phyloP scores from a whole-genome alignment of 2,113 vertebrate genomes.

The Scytalopus superciliaris region DNA sequence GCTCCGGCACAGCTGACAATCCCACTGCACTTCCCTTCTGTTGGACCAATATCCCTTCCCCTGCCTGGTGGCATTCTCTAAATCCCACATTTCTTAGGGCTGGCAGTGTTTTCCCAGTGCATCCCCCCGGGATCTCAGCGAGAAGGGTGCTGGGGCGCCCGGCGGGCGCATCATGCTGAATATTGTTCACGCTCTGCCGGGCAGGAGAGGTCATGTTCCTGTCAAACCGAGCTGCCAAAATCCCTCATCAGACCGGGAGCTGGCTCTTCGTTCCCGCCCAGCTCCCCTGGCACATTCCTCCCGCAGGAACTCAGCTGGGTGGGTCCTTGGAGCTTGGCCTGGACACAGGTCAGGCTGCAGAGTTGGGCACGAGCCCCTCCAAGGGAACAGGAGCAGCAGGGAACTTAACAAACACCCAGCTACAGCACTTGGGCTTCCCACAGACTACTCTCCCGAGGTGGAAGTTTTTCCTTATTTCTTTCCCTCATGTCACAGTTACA shows the following conservation, averaged over 20 bases:
- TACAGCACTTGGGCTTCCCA: background rate
- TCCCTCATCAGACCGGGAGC: background rate
- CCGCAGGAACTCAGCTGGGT: background rate
- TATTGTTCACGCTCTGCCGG: accelerated
- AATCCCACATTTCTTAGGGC: background rate
- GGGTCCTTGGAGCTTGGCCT: background rate
- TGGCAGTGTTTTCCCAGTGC: accelerated
- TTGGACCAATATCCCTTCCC: background rate
- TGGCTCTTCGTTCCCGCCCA: background rate
- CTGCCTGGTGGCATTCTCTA: background rate
- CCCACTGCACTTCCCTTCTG: background rate
- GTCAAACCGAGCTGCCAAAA: background rate
- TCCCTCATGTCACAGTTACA: background rate
- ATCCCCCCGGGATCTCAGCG: accelerated
- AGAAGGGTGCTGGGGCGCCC: background rate
- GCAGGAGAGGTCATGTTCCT: background rate
- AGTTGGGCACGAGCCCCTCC: background rate
- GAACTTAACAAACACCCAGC: accelerated
- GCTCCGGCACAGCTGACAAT: background rate
- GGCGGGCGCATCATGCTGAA: background rate
- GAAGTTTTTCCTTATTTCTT: background rate
- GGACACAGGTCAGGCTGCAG: background rate
- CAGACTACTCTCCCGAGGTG: accelerated
- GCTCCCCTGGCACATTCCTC: slow-evolving; percentile 1
- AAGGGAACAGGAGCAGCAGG: background rate